Conservation (phyloP, 2,888 invertebrate genomes). For the Scaptomyza flava region DNA sequence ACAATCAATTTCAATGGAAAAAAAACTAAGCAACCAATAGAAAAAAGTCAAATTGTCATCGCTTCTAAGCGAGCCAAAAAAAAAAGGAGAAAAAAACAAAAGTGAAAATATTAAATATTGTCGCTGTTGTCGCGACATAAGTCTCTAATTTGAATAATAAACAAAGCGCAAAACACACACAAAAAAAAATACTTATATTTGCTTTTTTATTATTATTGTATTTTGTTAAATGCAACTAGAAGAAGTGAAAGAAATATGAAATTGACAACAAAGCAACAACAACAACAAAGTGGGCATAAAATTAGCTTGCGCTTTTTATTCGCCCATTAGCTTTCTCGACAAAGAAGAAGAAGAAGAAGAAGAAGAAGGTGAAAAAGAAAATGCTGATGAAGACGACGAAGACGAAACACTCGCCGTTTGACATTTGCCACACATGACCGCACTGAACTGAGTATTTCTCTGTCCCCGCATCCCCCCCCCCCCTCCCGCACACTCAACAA, state of each 20-base stretch:
- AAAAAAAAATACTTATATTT: slow-evolving; percentile 4
- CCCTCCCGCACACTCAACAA: not conserved
- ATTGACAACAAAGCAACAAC: slow-evolving; percentile 13
- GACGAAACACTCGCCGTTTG: slow-evolving; percentile 24
- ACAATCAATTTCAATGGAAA: slow-evolving; percentile 29
- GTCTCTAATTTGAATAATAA: slow-evolving; percentile 57
- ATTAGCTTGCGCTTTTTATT: slow-evolving; percentile 62
- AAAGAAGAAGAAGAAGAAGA: not conserved
- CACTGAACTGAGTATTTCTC: slow-evolving; percentile 2
- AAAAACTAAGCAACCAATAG: slow-evolving; percentile 15
- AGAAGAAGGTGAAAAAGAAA: not conserved
- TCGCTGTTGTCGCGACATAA: slow-evolving; percentile 17
- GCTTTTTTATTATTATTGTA: not conserved
- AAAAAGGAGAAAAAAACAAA: slow-evolving; percentile 33
- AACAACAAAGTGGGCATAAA: slow-evolving; percentile 41
- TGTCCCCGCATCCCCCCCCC: slow-evolving; percentile 4
- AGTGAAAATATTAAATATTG: slow-evolving; percentile 56
- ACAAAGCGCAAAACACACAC: slow-evolving; percentile 30
- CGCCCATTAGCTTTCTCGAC: slow-evolving; percentile 49
- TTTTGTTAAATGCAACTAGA: slow-evolving; percentile 7
- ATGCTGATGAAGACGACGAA: not conserved
- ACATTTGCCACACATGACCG: slow-evolving; percentile 66
- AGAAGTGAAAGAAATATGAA: slow-evolving; percentile 7
- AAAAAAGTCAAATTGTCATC: slow-evolving; percentile 47
- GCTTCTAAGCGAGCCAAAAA: slow-evolving; percentile 47